These are phyloP conservation scores for cattle (Bos taurus) DNA, from an alignment of 2,113 vertebrate genomes.

Conservation along the genomic window DNA sequence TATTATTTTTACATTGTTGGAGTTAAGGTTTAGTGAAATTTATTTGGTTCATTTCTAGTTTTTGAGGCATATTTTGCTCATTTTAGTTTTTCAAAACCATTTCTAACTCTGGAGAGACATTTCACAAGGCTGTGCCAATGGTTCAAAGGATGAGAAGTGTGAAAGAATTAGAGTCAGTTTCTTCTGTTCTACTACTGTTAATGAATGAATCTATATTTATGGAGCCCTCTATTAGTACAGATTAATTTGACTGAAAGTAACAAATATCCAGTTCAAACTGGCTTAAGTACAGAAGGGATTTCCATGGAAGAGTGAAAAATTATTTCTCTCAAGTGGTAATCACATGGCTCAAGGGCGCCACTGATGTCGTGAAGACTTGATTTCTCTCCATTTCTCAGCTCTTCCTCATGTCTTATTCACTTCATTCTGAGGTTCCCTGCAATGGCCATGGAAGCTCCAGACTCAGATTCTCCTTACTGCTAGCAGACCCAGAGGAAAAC, in stretches of 20 bases:
- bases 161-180: background rate
- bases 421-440: background rate
- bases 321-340: background rate
- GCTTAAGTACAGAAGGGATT: background rate
- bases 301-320: background rate
- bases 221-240: background rate
- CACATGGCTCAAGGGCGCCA: background rate
- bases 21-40: background rate
- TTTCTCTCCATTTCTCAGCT: constrained; percentile 2
- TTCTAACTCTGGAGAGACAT: background rate
- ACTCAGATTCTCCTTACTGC: background rate
- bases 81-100: background rate
- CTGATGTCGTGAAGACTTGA: background rate
- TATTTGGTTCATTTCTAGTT: background rate
- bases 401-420: background rate
- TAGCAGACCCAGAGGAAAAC: background rate
- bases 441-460: background rate
- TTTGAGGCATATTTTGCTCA: background rate
- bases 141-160: background rate
- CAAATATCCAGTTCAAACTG: background rate
- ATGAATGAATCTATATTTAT: background rate
- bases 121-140: background rate
- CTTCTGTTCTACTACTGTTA: background rate
- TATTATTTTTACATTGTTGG: background rate
- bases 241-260: background rate